Conservation (phyloP, 2,888 invertebrate species). For the Deilephila elpenor region DNA sequence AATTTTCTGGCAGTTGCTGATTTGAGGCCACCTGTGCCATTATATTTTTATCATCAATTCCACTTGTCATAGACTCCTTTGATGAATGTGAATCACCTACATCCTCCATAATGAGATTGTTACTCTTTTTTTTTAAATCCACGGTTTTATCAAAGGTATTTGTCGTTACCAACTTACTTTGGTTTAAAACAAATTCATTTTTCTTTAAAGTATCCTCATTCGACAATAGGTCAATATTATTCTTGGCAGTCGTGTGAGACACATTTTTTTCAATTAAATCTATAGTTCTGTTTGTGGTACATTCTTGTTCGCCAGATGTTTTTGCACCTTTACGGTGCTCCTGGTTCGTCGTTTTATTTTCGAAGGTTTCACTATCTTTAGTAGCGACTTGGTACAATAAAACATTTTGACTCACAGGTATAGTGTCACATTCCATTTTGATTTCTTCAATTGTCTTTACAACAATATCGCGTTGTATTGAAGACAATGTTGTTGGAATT, state of each 20-base stretch:
- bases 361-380: constrained; percentile 32
- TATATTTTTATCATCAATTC: constrained; percentile 42
- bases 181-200: not conserved
- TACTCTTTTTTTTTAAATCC: constrained; percentile 30
- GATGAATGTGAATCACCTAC: constrained; percentile 63
- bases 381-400: constrained; percentile 48
- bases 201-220: not conserved
- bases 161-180: not conserved
- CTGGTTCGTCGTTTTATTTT: constrained; percentile 32
- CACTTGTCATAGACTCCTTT: constrained; percentile 39
- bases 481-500: constrained; percentile 34
- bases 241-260: not conserved
- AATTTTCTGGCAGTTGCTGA: constrained; percentile 25
- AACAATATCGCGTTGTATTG: constrained; percentile 35
- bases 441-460: constrained; percentile 28
- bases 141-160: not conserved
- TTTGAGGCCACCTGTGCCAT: constrained; percentile 37
- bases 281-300: not conserved
- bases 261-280: not conserved
- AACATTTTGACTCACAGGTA: constrained; percentile 39
- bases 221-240: not conserved
- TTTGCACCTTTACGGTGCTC: constrained; percentile 28
- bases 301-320: not conserved
- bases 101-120: constrained; percentile 46
- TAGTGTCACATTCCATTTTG: not conserved